Evolutionary conservation across 2,113 vertebrate genomes (phyloP), one percentile per base, ranked within the genome.

Genomic region (Oncorhynchus masou): DNA sequence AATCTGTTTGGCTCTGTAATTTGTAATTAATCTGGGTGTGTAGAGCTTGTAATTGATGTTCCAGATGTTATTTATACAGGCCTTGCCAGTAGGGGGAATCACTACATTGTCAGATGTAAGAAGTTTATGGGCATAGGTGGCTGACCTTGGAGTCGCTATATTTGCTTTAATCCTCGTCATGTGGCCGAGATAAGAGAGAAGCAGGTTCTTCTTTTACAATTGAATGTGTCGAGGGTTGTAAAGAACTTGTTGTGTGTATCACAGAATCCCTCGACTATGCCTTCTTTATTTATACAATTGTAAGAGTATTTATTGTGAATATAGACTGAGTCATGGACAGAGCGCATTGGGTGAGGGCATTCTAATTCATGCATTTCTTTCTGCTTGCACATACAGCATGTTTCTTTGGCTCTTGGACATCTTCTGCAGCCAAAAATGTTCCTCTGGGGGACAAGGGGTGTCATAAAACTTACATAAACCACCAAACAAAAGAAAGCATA

Each of bases 251-350:
- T 62, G 59, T 62, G 59, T 62, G 59, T 22, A 62, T n/a, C 59
- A 48, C 45, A 74, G 31, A 34, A 5, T 75, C 76, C 15, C 51
- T 77, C 70, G 39, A 74, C 70, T 75, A 75, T 67, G 51, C 60
- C 48, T 82, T 24, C 12, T 70, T 84, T 85, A 91, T 88, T 88
- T 90, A 89, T 90, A 81, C 86, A 65, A 69, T 77, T 79, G 72
- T 68, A 27, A 39, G 72, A 74, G 81, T 90, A 91, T 91, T 91
- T 91, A 90, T 91, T 89, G 70, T 77, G 67, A 27, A 57, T 19
- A 39, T 25, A 12, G 54, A 60, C 27, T 68, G 76, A 70, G 65
- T 80, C 67, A 19, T 79, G 6, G 66, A 60, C 57, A 54, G 51
- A 54, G n/a, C 9, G 20, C 71, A 84, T 73, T 67, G 29, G 70